Evolutionary conservation across 2,888 invertebrate genomes (phyloP), one percentile per base, ranked within the genome.

Genomic region (Acleris emargana): DNA sequence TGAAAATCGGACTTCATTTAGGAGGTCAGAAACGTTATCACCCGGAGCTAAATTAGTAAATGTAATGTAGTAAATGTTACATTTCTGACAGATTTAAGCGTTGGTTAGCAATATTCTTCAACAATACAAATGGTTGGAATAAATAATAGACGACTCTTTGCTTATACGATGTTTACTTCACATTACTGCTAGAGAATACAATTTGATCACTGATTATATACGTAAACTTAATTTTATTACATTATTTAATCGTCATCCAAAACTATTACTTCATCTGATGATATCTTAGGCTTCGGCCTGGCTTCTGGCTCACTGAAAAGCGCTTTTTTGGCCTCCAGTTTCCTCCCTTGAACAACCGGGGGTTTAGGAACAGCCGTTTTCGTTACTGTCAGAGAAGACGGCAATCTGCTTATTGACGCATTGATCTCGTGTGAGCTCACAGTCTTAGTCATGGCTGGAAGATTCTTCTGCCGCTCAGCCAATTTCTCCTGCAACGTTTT

Each of bases 401-500:
- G 94, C 20, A 94, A 78, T 70, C 90, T 89, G 70, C 87, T 88
- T 62, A 93, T 86, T 0, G 91, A 88, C 0, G 88, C 85, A 18
- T 76, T 86, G 18, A 90, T 83, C 11, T 90, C 89, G 25, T 83
- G 71, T 0, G 74, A 20, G 9, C 63, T 68, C 0, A 67, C 20
- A 5, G 42, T 53, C 69, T 80, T 84, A 1, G 83, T 58, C 1
- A 82, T 75, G 13, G 80, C 75, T 0, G 91, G 89, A 25, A 84
- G 69, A 71, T 83, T 84, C 75, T 95, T 95, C 69, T 95, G 94
- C 67, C 94, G 89, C 70, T 95, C 95, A 0, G 95, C 95, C 62
- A 95, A 81, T 80, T 95, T 95, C 77, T 95, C 95, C 75, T 95
- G 95, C 64, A 95, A 79, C 0, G 95, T 95, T 84, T 95, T 95